These are phyloP conservation scores for Idaea dimidiata DNA, from an alignment of 2,888 invertebrate species.

Conservation along the genomic window DNA sequence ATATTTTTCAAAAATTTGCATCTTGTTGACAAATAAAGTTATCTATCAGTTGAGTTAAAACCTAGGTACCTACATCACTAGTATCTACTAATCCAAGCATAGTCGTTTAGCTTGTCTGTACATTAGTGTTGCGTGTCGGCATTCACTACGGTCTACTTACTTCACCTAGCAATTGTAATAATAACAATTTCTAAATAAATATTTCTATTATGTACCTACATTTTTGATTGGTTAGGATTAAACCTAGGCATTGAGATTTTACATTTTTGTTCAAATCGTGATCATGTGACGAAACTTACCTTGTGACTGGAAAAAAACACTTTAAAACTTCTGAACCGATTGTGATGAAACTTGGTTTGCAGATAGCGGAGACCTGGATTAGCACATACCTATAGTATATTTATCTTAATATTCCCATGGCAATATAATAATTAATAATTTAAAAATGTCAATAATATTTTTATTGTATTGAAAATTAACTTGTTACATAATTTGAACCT, in stretches of 20 bases:
- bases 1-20: too few relatives aligned
- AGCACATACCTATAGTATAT: too few relatives aligned
- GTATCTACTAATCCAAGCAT: not conserved
- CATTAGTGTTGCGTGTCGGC: slow-evolving; percentile 63
- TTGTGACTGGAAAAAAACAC: too few relatives aligned
- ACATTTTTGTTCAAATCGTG: too few relatives aligned
- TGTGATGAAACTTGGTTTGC: too few relatives aligned
- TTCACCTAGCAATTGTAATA: slow-evolving; percentile 45
- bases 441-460: too few relatives aligned
- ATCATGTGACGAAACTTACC: too few relatives aligned
- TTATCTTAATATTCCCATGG: too few relatives aligned
- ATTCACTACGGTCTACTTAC: slow-evolving; percentile 69
- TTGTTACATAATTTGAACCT: not conserved
- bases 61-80: not conserved
- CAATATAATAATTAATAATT: too few relatives aligned
- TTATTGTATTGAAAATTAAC: not conserved
- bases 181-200: slow-evolving; percentile 67
- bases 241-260: not conserved
- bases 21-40: too few relatives aligned
- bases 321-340: too few relatives aligned
- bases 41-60: not conserved
- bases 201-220: not conserved
- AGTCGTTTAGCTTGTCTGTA: not conserved
- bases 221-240: slow-evolving; percentile 4
- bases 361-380: too few relatives aligned